Evolutionary conservation across 2,797 vertebrate genomes (phyloP).

Genomic region (Onychomys arenicola): DNA sequence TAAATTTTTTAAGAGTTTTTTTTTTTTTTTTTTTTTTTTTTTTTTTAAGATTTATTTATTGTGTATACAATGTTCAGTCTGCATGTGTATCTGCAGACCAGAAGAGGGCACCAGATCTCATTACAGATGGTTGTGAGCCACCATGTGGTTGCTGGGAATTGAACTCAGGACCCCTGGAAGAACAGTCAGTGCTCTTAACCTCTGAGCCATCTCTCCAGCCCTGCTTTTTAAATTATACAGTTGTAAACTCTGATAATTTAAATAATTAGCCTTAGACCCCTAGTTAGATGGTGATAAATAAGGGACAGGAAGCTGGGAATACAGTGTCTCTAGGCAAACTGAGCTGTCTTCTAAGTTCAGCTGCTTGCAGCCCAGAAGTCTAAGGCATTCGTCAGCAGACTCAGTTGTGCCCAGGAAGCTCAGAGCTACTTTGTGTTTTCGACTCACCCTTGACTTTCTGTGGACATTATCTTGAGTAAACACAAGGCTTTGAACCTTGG

Average conservation of each 20-base stretch:
- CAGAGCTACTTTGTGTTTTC: conserved; percentile 6
- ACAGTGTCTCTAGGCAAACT: not conserved
- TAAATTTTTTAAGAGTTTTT: too few relatives aligned
- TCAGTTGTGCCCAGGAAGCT: not conserved
- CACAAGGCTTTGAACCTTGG: not conserved
- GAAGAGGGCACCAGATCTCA: too few relatives aligned
- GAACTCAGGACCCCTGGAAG: too few relatives aligned
- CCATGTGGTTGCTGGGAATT: too few relatives aligned
- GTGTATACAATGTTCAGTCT: too few relatives aligned
- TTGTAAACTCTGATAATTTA: conserved; percentile 5
- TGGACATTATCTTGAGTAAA: not conserved
- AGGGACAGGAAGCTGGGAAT: not conserved
- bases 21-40: too few relatives aligned
- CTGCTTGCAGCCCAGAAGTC: not conserved
- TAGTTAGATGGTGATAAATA: not conserved
- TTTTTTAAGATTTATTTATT: too few relatives aligned
- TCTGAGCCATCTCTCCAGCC: too few relatives aligned
- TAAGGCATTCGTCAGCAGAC: not conserved
- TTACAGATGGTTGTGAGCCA: too few relatives aligned
- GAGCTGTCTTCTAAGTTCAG: not conserved
- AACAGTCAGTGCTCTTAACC: too few relatives aligned
- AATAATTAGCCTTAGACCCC: not conserved
- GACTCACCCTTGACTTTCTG: not conserved
- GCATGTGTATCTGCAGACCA: too few relatives aligned
- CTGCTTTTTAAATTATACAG: conserved; percentile 5